Conservation (phyloP, 2,797 vertebrate genomes). For the Falco columbarius region DNA sequence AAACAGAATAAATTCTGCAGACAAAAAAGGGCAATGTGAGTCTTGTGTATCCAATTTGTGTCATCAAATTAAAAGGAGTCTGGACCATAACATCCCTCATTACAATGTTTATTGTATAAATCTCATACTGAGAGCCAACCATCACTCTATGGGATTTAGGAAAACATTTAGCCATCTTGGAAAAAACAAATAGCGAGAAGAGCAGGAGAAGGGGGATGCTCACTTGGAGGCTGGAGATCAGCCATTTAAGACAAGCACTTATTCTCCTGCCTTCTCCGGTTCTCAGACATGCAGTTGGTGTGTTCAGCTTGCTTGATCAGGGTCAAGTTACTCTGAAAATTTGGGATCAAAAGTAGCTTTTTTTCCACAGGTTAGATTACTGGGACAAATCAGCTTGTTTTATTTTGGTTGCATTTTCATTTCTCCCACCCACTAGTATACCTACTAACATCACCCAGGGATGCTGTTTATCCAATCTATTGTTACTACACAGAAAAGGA, state of each 20-base stretch:
- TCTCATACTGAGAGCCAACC: not conserved
- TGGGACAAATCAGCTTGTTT: not conserved
- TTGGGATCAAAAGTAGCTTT: not conserved
- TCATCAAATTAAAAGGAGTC: conserved; percentile 19
- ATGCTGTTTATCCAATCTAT: not conserved
- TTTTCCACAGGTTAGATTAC: not conserved
- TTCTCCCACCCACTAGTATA: not conserved
- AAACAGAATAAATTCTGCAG: not conserved
- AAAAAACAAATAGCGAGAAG: not conserved
- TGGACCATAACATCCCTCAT: not conserved
- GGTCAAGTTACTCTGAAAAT: not conserved
- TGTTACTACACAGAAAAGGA: not conserved
- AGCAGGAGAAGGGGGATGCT: not conserved
- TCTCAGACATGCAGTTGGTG: not conserved
- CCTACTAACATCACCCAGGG: not conserved
- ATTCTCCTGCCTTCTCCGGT: not conserved
- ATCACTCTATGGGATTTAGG: not conserved
- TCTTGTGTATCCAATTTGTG: not conserved
- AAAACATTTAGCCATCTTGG: not conserved
- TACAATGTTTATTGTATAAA: not conserved
- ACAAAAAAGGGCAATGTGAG: not conserved
- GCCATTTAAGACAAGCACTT: not conserved
- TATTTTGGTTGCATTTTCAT: not conserved
- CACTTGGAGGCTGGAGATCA: not conserved
- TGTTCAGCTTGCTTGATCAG: not conserved